Percentiles rank a stretch among this genome's conserved stretches.
Evolutionary conservation across 1,140 invertebrate genomes (phyloP).

Genomic region (Brachionus asplanchnoidis): DNA sequence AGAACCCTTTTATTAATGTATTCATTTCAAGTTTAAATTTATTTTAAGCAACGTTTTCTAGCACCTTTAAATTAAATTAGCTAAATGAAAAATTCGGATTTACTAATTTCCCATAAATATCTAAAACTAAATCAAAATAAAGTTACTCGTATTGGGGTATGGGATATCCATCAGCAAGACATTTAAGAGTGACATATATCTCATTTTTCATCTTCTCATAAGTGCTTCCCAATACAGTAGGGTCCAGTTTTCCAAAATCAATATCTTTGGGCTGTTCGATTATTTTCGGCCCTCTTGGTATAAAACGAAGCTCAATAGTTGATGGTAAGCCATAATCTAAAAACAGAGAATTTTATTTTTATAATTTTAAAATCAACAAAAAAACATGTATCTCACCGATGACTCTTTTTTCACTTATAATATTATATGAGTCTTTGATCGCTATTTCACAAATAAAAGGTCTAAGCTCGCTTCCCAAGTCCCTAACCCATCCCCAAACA

Average conservation of each 20-base stretch:
- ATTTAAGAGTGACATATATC: slow-evolving; percentile 56
- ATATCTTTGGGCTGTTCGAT: slow-evolving; percentile 74
- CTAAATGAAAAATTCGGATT: no score
- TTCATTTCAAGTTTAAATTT: no score
- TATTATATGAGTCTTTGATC: slow-evolving; percentile 46
- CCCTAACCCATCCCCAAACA: slow-evolving; percentile 43
- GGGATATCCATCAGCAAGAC: slow-evolving; percentile 81
- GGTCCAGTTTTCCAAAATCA: slow-evolving; percentile 75
- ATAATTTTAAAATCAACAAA: background rate
- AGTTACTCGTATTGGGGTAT: slow-evolving; percentile 74
- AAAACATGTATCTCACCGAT: slow-evolving; percentile 45
- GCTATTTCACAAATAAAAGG: slow-evolving; percentile 84
- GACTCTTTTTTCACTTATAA: slow-evolving; percentile 47
- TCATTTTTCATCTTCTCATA: slow-evolving; percentile 33
- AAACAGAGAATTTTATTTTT: no score
- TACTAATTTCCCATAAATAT: no score
- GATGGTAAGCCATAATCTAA: slow-evolving; percentile 42
- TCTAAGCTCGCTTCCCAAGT: slow-evolving; percentile 6
- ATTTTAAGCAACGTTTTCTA: no score
- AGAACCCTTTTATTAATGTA: no score
- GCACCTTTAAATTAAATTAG: no score
- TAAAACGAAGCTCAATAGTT: slow-evolving; percentile 66
- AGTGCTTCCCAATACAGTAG: slow-evolving; percentile 57
- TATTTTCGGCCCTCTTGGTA: slow-evolving; percentile 80
- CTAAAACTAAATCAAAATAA: background rate